Conservation (phyloP, 2,113 vertebrate genomes). For the Euleptes europaea region DNA sequence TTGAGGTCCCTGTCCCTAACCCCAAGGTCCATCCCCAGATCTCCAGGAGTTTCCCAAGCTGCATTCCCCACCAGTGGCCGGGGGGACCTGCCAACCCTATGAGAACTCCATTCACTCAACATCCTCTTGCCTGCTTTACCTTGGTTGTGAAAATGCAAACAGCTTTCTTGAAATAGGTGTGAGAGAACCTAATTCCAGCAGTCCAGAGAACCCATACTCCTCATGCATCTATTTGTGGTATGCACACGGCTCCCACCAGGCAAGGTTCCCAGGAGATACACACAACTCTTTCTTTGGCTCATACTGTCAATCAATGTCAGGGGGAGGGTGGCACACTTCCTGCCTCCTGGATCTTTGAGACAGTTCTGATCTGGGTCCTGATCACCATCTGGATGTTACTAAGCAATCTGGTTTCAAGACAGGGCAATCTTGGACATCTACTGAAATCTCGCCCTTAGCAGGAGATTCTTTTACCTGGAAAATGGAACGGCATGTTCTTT, state of each 20-base stretch:
- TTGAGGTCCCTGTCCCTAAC: too few species aligned
- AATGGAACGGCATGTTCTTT: not conserved
- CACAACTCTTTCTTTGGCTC: slow-evolving; percentile 6
- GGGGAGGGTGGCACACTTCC: not conserved
- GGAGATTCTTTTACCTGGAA: slow-evolving; percentile 38
- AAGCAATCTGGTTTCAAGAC: slow-evolving; percentile 34
- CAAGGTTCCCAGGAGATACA: not conserved
- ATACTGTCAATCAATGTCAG: slow-evolving; percentile 2
- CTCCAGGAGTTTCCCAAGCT: too few species aligned
- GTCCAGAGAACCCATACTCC: too few species aligned
- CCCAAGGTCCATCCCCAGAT: too few species aligned
- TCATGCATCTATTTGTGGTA: not conserved
- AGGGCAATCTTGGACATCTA: not conserved
- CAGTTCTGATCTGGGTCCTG: not conserved
- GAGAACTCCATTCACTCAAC: not conserved
- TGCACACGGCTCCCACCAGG: not conserved
- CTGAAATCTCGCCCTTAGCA: not conserved
- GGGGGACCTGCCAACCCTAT: too few species aligned
- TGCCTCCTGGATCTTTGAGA: not conserved
- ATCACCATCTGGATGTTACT: not conserved
- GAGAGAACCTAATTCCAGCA: too few species aligned
- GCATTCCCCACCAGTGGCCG: too few species aligned
- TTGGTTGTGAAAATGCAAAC: not conserved
- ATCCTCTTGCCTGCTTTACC: not conserved
- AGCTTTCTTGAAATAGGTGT: not conserved